phyloP scores from a whole-genome alignment of 2,797 vertebrate species.

The Alauda arvensis region DNA sequence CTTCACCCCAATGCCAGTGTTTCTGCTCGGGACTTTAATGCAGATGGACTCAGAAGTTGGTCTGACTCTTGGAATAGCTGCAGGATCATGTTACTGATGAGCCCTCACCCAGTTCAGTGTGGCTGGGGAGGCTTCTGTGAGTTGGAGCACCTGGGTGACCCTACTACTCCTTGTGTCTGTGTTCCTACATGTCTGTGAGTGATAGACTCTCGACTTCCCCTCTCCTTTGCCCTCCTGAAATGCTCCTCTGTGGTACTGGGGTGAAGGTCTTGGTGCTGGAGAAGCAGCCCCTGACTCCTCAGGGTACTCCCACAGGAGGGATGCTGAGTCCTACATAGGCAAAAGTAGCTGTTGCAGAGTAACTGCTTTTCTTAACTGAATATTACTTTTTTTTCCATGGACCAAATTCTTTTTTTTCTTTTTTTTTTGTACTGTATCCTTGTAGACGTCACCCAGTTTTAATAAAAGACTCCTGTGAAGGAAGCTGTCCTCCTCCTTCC shows the following conservation, averaged over 20 bases:
- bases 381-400: slow-evolving; percentile 71
- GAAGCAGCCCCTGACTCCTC: slow-evolving; percentile 48
- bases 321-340: slow-evolving; percentile 53
- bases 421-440: slow-evolving; percentile 79
- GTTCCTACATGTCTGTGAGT: slow-evolving; percentile 63
- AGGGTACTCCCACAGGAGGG: slow-evolving; percentile 50
- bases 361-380: slow-evolving; percentile 72
- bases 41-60: background rate
- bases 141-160: slow-evolving; percentile 27
- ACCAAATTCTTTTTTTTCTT: slow-evolving; percentile 73
- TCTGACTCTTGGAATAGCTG: slow-evolving; percentile 22
- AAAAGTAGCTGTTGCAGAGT: slow-evolving; percentile 63
- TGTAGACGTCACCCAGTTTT: slow-evolving; percentile 89
- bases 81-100: slow-evolving; percentile 55
- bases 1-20: background rate
- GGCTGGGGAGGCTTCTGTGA: background rate
- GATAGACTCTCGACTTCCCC: slow-evolving; percentile 21
- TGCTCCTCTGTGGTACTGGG: slow-evolving; percentile 57
- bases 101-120: background rate
- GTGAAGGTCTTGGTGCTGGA: slow-evolving; percentile 30
- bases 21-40: background rate
- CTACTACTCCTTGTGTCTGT: background rate
- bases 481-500: slow-evolving; percentile 6
- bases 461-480: slow-evolving; percentile 89
- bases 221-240: background rate